Evolutionary conservation across 2,113 vertebrate species (phyloP), one percentile per base, ranked within the genome.

Genomic region (Epinephelus lanceolatus): DNA sequence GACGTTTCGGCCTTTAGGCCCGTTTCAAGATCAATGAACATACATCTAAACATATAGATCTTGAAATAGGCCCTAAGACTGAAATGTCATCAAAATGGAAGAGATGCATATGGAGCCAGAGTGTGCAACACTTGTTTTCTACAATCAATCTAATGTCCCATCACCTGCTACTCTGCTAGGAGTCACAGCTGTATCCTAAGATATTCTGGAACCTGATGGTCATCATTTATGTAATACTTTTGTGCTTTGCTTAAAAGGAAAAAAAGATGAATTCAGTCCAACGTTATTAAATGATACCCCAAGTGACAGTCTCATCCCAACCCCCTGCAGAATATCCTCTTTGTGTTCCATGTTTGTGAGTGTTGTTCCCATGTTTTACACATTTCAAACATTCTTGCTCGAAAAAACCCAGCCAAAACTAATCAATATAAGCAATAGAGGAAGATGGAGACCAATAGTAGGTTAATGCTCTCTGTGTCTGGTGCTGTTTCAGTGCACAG

Each of bases 381-480:
- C 6, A 11, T 76, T 83, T 63, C 17, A 72, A 62, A 84, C 42
- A 51, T 53, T 52, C 2, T 67, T 47, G 17, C 25, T 55, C 2
- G 23, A 67, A 52, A 67, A 57, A 57, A 62, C n/a, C n/a, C 21
- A 14, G 12, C 18, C 47, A 17, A 61, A 62, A 72, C 27, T 2
- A 84, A 90, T 88, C 61, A 2, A 91, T 89, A 42, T 19, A 25
- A 69, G 53, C 52, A 72, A 61, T 42, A 68, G 25, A 78, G 56
- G 33, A 70, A 76, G 57, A 78, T 84, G 53, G 71, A 86, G 63
- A 88, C 68, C 81, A 67, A 88, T 74, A 70, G 55, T 81, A 72
- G 78, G 78, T 77, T 89, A 78, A 73, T 72, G 78, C 68, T 67
- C 55, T 25, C 47, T 80, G 65, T 47, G 53, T 66, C 40, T 61